phyloP scores from a whole-genome alignment of 2,113 vertebrate genomes.

The Sylvietta virens region DNA sequence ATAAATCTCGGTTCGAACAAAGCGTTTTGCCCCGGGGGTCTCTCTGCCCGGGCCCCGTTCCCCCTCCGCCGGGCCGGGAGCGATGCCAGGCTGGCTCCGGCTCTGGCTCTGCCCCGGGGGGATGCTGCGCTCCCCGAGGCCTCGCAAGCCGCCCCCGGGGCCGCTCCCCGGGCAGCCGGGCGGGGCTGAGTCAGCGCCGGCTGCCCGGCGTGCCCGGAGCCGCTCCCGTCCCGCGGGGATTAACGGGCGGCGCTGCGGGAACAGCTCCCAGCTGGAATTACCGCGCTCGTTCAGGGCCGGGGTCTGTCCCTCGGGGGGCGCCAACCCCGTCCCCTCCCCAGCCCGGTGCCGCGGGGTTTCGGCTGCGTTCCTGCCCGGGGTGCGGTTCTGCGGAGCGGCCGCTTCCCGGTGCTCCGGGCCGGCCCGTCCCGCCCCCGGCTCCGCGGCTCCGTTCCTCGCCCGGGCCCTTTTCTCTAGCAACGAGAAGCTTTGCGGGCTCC shows the following conservation, averaged over 20 bases:
- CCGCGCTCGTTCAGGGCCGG: accelerated
- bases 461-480: accelerated
- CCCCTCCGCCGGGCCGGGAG: no score
- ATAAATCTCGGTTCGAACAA: not conserved
- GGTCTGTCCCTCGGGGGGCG: accelerated
- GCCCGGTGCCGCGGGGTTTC: accelerated
- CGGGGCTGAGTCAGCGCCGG: not conserved
- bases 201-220: no score
- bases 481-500: not conserved
- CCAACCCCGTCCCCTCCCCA: not conserved
- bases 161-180: not conserved
- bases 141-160: not conserved
- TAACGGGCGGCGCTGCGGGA: no score
- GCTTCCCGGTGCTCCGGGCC: not conserved
- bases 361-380: not conserved
- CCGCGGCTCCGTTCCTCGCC: not conserved
- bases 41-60: not conserved
- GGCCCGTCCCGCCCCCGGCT: not conserved
- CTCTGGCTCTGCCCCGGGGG: accelerated
- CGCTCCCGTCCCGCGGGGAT: not conserved
- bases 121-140: accelerated
- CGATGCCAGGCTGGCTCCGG: not conserved
- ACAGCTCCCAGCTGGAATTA: accelerated
- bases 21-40: accelerated
- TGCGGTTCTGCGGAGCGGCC: not conserved